Evolutionary conservation across 2,113 vertebrate genomes (phyloP), one percentile per base, ranked within the genome.

Genomic region (Prietella phreatophila): DNA sequence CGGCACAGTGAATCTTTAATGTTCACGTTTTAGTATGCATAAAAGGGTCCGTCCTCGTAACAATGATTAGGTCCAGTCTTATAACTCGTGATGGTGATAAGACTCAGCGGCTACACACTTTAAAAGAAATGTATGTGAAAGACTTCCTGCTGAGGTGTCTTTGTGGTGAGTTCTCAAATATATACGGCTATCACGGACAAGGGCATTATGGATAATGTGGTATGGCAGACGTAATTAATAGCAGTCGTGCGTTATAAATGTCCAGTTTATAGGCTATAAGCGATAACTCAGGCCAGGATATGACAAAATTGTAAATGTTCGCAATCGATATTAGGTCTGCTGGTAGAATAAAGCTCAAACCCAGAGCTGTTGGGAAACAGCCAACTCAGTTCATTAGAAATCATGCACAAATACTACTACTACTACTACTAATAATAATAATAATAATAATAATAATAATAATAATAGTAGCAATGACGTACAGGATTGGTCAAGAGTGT

Each of bases 21-120:
- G 58, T 30, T 10, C 65, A 47, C 17, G 55, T 69, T 85, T 85
- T 55, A 76, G 17, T 80, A 85, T 71, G 83, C 63, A 67, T 87
- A 58, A 85, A 82, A 86, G 76, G 76, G 3, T 22, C 17, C 53
- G 58, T 85, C 60, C 88, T 60, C 22, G 11, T 42, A 25, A 71
- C 61, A 71, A 65, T 69, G 82, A 85, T 82, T 87, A 87, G 82
- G 73, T 85, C 83, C 75, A 85, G 82, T 89, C 85, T 82, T 42
- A n/a, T 56, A 61, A 85, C 53, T 50, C 79, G 61, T 84, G 80
- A 88, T 47, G 36, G 25, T 17, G 65, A 85, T 89, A 86, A 42
- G 88, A 86, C 61, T 89, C 83, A 53, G 42, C 39, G 60, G 83
- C 27, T n/a, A 69, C 79, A 58, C 47, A 27, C 81, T 85, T 39